Percentiles rank a stretch among this genome's conserved stretches.
These are phyloP conservation scores for Caenorhabditis remanei DNA, from an alignment of 1,140 invertebrate genomes.

Conservation along the genomic window DNA sequence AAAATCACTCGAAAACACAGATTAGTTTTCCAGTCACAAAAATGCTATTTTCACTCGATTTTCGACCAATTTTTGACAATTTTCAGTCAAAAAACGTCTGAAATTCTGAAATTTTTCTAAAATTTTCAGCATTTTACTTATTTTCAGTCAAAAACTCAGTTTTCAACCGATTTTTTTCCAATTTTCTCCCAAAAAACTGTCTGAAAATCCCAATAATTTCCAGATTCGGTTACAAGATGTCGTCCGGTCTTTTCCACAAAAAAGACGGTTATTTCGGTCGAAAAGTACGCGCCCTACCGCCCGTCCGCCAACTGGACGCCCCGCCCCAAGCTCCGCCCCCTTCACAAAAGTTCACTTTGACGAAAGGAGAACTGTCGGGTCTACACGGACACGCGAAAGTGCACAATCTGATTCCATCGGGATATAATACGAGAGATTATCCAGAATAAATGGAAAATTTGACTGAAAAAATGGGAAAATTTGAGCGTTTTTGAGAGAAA, in stretches of 20 bases:
- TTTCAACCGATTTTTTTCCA: not conserved
- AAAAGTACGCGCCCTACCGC: conserved; percentile 85
- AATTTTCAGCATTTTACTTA: too few species aligned
- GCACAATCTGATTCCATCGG: conserved; percentile 66
- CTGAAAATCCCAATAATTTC: not conserved
- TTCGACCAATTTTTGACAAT: too few species aligned
- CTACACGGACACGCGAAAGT: conserved; percentile 63
- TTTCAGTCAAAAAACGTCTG: too few species aligned
- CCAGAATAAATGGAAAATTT: conserved; percentile 34
- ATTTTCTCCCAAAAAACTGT: not conserved
- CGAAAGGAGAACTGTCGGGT: conserved; percentile 66
- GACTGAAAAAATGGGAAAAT: too few species aligned
- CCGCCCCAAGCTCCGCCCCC: conserved; percentile 66
- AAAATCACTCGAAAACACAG: too few species aligned
- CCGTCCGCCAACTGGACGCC: conserved; percentile 69
- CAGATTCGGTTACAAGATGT: conserved; percentile 79
- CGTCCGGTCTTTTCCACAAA: conserved; percentile 92
- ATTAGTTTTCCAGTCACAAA: too few species aligned
- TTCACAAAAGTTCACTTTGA: conserved; percentile 71
- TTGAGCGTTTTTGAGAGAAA: too few species aligned
- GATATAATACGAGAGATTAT: conserved; percentile 66
- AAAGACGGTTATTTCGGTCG: conserved; percentile 90
- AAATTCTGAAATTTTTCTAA: not conserved
- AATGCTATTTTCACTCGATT: too few species aligned
- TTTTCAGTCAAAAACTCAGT: not conserved